Evolutionary conservation across 2,888 invertebrate species (phyloP).

Genomic region (Merodon equestris): DNA sequence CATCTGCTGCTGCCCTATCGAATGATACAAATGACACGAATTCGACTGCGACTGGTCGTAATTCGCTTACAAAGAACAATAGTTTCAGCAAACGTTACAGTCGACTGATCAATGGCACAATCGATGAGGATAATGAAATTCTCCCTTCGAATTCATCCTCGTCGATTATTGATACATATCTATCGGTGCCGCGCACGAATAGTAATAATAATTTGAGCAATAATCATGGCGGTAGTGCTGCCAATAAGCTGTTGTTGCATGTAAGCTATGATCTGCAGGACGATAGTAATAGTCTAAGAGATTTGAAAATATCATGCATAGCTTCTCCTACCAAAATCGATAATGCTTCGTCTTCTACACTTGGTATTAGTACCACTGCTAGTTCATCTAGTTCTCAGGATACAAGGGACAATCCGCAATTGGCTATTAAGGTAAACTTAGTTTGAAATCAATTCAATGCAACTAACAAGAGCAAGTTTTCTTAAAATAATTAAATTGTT

Average conservation of each 20-base stretch:
- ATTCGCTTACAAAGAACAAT: slow-evolving; percentile 33
- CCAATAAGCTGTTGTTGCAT: slow-evolving; percentile 58
- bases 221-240: slow-evolving; percentile 29
- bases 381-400: slow-evolving; percentile 66
- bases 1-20: slow-evolving; percentile 28
- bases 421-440: slow-evolving; percentile 59
- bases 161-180: slow-evolving; percentile 42
- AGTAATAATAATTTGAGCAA: slow-evolving; percentile 30
- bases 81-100: slow-evolving; percentile 56
- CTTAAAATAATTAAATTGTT: slow-evolving; percentile 8
- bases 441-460: neutral
- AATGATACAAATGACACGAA: slow-evolving; percentile 24
- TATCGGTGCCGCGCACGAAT: slow-evolving; percentile 48
- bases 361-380: slow-evolving; percentile 18
- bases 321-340: slow-evolving; percentile 34
- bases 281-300: slow-evolving; percentile 64
- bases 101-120: slow-evolving; percentile 55
- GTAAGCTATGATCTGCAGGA: slow-evolving; percentile 61
- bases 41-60: slow-evolving; percentile 33
- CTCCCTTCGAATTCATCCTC: slow-evolving; percentile 36
- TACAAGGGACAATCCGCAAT: slow-evolving; percentile 63
- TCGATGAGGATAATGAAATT: slow-evolving; percentile 49
- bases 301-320: slow-evolving; percentile 66
- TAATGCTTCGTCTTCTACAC: slow-evolving; percentile 22
- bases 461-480: neutral